phyloP scores from a whole-genome alignment of 2,888 invertebrate genomes.

The Rhagonycha lutea region DNA sequence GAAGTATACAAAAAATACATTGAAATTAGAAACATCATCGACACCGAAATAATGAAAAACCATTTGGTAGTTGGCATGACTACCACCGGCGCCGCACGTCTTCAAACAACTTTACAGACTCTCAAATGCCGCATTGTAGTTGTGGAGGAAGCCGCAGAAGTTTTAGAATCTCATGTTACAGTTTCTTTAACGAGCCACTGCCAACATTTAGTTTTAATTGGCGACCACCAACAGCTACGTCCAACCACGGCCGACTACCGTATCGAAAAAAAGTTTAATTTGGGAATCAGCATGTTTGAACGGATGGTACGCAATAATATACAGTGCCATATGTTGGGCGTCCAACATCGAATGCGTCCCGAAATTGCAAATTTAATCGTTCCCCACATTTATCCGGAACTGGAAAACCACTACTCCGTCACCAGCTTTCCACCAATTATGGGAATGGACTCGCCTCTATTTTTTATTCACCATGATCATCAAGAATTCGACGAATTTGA shows the following conservation, averaged over 20 bases:
- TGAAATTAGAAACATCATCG: conserved; percentile 57
- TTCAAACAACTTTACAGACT: conserved; percentile 64
- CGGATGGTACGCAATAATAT: conserved; percentile 70
- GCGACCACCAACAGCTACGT: conserved; percentile 80
- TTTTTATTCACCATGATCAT: conserved; percentile 67
- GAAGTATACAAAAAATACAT: conserved; percentile 29
- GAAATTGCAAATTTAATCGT: conserved; percentile 65
- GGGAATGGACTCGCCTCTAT: conserved; percentile 67
- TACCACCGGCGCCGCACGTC: conserved; percentile 74
- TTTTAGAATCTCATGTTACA: conserved; percentile 82
- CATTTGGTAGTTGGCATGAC: conserved; percentile 74
- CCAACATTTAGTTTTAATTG: conserved; percentile 83
- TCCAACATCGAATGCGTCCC: conserved; percentile 79
- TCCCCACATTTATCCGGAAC: conserved; percentile 68
- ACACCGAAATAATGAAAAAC: conserved; percentile 60
- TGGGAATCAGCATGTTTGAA: conserved; percentile 83
- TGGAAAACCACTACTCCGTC: conserved; percentile 66
- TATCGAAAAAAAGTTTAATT: conserved; percentile 66
- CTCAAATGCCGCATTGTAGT: conserved; percentile 71
- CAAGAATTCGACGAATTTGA: conserved; percentile 62
- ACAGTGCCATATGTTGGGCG: conserved; percentile 62
- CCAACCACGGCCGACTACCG: conserved; percentile 71
- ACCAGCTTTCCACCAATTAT: conserved; percentile 59
- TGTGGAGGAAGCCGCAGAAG: conserved; percentile 90
- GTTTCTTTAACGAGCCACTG: conserved; percentile 73